A percentile compares a stretch with the other conserved stretches of the same genome.
Conservation (phyloP, 2,797 vertebrate species). For the Arnoldichthys spilopterus region DNA sequence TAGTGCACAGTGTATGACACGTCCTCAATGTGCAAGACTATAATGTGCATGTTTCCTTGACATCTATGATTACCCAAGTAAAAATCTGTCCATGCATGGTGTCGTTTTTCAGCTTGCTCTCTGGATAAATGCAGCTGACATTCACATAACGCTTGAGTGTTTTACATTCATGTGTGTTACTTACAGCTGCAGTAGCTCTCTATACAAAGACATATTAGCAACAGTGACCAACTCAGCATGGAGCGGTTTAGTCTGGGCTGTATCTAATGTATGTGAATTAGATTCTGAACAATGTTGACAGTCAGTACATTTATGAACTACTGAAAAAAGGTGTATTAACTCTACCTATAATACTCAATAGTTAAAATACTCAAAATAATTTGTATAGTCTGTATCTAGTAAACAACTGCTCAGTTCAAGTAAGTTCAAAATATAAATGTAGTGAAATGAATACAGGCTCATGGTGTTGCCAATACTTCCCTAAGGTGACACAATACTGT, state of each 20-base stretch:
- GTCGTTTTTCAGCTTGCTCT: not conserved
- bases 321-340: too few relatives aligned
- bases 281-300: not conserved
- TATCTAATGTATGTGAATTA: too few relatives aligned
- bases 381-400: not conserved
- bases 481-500: not conserved
- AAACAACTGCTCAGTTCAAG: too few relatives aligned
- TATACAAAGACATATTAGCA: not conserved
- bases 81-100: not conserved
- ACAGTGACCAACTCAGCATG: not conserved
- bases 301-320: too few relatives aligned
- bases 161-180: not conserved
- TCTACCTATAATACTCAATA: too few relatives aligned
- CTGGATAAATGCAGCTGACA: not conserved
- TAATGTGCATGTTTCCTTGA: not conserved
- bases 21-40: not conserved
- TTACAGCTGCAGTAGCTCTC: not conserved
- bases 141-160: not conserved
- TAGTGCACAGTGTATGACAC: not conserved
- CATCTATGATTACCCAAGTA: not conserved
- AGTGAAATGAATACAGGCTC: not conserved
- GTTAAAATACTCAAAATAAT: too few relatives aligned
- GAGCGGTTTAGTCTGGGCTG: not conserved
- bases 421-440: slow-evolving; percentile 1
- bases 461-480: not conserved